A percentile compares a stretch with the other conserved stretches of the same genome.
These are phyloP conservation scores for Tolypeutes matacus DNA, from an alignment of 2,797 vertebrate species.

Conservation along the genomic window DNA sequence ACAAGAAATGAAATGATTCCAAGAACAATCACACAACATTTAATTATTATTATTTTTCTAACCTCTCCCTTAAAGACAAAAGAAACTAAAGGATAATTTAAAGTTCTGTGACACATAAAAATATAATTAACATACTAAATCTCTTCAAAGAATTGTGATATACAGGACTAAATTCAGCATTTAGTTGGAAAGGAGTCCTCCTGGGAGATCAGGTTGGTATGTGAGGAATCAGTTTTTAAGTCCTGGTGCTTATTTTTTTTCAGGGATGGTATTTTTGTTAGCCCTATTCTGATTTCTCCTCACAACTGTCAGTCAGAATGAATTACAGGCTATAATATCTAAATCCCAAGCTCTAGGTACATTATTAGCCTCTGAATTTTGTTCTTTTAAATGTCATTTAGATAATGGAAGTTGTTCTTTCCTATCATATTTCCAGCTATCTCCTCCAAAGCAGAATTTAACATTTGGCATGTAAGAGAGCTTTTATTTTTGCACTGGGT, in stretches of 20 bases:
- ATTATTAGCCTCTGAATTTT: conserved; percentile 75
- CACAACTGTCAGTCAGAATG: conserved; percentile 67
- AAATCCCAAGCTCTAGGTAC: conserved; percentile 68
- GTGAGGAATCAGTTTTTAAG: conserved; percentile 70
- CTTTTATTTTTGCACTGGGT: conserved; percentile 70
- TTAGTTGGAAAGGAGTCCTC: conserved; percentile 69
- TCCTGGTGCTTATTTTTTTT: conserved; percentile 64
- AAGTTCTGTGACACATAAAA: conserved; percentile 75
- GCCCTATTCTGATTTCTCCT: conserved; percentile 37
- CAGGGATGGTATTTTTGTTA: conserved; percentile 68
- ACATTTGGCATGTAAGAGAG: conserved; percentile 73
- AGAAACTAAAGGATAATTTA: conserved; percentile 78
- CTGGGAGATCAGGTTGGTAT: conserved; percentile 53
- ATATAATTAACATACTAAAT: conserved; percentile 73
- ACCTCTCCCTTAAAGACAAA: conserved; percentile 68
- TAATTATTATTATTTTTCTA: conserved; percentile 75
- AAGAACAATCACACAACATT: conserved; percentile 62
- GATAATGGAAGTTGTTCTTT: conserved; percentile 60
- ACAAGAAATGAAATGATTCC: conserved; percentile 42
- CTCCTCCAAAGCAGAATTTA: conserved; percentile 74
- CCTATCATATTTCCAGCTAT: conserved; percentile 81
- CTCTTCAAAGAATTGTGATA: conserved; percentile 80
- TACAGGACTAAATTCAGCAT: conserved; percentile 76
- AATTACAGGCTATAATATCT: conserved; percentile 67
- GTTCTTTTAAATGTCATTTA: conserved; percentile 75